Base-by-base conservation (phyloP, 1,140 invertebrate species). In the Portunus trituberculatus region DNA sequence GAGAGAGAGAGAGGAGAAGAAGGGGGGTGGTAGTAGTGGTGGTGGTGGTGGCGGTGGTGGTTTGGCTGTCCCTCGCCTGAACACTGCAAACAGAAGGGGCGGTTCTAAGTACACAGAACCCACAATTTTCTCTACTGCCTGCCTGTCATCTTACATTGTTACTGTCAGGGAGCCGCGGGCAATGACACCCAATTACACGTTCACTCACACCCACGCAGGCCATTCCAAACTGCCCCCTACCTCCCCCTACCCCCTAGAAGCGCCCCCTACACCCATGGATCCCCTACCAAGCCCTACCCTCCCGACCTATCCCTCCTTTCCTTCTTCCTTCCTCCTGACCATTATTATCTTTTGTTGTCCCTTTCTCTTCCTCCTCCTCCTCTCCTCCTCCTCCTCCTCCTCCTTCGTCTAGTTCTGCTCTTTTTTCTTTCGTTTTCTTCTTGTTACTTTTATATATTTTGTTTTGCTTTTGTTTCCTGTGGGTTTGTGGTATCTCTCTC, bases 91-190 rank as follows among this genome's bases (percentile, higher is more conserved):
- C 94, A 95, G 67, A 87, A 92, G 88, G 94, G 94, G 94, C 46
- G 94, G 28, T 39, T 32, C 28, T 59, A 32, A 92, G 94, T 95
- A 95, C 90, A 95, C 90, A 95, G 76, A 95, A 67, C 94, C 94
- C 82, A 95, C 94, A 92, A 95, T 95, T 92, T 95, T 87, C 94
- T 95, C 82, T 67, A 86, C 82, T 67, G 67, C 89, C 94, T 76
- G 94, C 83, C 94, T 31, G 94, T 95, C 94, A 95, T 95, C 82
- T 67, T 31, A 46, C 94, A 95, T 87, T 95, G 94, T 95, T 92
- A 91, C 94, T 86, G 87, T 86, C 93, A 45, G 32, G 25, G 39
- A 67, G 89, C 90, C 48, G 59, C 94, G 87, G 10, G 46, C 94
- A 90, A 94, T 59, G 86, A 94, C 93, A 94, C 86, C 93, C 59